These are phyloP conservation scores for Perca schrenkii DNA, from an alignment of 2,113 vertebrate genomes.

Conservation along the genomic window DNA sequence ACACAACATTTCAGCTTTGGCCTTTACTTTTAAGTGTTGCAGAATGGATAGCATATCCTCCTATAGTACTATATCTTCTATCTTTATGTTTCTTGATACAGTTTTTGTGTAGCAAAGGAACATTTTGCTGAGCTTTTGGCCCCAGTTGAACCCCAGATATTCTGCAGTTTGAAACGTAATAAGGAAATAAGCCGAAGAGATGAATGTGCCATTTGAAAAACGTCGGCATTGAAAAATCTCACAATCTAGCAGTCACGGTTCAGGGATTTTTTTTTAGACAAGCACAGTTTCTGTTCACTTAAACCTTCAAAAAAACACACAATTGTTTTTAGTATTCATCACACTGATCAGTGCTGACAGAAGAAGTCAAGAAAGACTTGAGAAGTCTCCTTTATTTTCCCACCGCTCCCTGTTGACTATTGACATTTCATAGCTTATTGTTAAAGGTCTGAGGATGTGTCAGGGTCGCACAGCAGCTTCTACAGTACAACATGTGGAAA, in stretches of 20 bases:
- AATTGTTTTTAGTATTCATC: constrained; percentile 5
- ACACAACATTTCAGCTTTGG: neutral
- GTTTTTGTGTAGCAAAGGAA: neutral
- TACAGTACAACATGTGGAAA: neutral
- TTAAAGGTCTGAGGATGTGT: constrained; percentile 19
- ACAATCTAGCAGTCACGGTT: neutral
- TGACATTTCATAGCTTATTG: constrained; percentile 34
- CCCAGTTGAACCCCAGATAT: neutral
- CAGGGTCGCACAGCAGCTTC: constrained; percentile 19
- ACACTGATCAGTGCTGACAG: neutral
- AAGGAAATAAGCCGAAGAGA: neutral
- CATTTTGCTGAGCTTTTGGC: neutral
- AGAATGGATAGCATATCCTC: neutral
- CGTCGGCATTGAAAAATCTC: neutral
- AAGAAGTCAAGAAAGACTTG: neutral
- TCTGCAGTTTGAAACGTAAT: neutral
- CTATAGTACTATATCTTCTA: neutral
- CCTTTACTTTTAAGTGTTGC: neutral
- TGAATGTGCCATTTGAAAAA: neutral
- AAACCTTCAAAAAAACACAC: neutral
- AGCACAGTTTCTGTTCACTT: neutral
- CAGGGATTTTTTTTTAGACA: neutral
- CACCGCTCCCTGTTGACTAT: neutral
- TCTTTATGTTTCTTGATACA: neutral
- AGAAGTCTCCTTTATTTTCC: constrained; percentile 8